These are phyloP conservation scores for Taeniopygia guttata DNA, from an alignment of 2,797 vertebrate species.

Conservation along the genomic window DNA sequence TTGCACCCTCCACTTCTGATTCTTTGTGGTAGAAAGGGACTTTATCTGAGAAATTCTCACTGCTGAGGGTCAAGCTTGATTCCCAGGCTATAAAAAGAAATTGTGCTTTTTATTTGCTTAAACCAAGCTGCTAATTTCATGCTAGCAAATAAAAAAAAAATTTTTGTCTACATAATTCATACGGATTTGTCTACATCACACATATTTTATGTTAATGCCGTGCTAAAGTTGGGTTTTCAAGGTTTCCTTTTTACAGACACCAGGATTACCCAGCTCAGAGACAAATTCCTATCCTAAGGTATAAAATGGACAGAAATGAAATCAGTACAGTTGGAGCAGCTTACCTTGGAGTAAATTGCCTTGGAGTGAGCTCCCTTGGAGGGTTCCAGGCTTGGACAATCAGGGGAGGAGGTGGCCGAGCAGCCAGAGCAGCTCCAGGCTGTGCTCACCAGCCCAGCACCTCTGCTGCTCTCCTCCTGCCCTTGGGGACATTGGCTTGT, in stretches of 20 bases:
- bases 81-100: background rate
- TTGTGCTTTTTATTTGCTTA: background rate
- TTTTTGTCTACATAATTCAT: background rate
- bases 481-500: background rate
- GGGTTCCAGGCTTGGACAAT: background rate
- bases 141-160: background rate
- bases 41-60: background rate
- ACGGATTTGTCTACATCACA: background rate
- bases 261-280: background rate
- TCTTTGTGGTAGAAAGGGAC: accelerated
- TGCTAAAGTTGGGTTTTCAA: background rate
- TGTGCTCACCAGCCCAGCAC: background rate
- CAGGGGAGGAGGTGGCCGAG: accelerated
- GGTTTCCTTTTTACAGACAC: background rate
- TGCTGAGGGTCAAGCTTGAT: background rate
- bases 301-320: background rate
- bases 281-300: background rate
- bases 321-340: background rate
- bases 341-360: background rate
- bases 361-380: background rate
- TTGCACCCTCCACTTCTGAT: background rate
- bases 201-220: accelerated
- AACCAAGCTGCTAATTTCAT: background rate
- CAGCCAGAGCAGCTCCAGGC: background rate
- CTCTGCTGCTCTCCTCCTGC: background rate